phyloP scores from a whole-genome alignment of 1,140 invertebrate genomes.

The Araneus ventricosus region DNA sequence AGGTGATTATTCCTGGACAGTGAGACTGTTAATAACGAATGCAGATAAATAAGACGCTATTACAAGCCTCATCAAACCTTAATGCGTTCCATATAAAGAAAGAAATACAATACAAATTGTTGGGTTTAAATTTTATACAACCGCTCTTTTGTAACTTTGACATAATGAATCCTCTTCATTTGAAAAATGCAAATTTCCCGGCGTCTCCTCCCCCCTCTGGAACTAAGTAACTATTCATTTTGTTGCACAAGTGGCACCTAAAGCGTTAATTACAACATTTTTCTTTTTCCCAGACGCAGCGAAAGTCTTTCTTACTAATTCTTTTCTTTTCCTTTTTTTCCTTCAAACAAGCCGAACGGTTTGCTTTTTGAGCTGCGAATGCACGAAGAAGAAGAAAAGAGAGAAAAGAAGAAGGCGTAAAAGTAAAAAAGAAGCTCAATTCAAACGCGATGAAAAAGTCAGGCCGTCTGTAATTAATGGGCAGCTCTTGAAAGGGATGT shows the following conservation, averaged over 20 bases:
- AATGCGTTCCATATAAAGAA: background rate
- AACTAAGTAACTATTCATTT: slow-evolving; percentile 35
- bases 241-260: background rate
- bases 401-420: background rate
- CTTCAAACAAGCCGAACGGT: background rate
- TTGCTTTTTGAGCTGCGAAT: background rate
- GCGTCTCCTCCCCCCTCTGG: background rate
- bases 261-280: slow-evolving; percentile 70
- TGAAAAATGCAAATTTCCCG: slow-evolving; percentile 15
- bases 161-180: slow-evolving; percentile 11
- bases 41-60: too few species aligned
- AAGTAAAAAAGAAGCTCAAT: background rate
- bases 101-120: background rate
- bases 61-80: too few species aligned
- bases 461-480: slow-evolving; percentile 68
- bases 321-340: background rate
- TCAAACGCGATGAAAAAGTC: slow-evolving; percentile 70
- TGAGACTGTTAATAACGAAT: too few species aligned
- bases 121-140: background rate
- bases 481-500: slow-evolving; percentile 64
- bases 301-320: background rate
- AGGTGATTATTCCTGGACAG: too few species aligned
- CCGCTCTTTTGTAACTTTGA: background rate
- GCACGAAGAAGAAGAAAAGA: background rate
- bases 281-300: slow-evolving; percentile 32